Evolutionary conservation across 2,113 vertebrate species (phyloP).

Genomic region (Silurus glanis): DNA sequence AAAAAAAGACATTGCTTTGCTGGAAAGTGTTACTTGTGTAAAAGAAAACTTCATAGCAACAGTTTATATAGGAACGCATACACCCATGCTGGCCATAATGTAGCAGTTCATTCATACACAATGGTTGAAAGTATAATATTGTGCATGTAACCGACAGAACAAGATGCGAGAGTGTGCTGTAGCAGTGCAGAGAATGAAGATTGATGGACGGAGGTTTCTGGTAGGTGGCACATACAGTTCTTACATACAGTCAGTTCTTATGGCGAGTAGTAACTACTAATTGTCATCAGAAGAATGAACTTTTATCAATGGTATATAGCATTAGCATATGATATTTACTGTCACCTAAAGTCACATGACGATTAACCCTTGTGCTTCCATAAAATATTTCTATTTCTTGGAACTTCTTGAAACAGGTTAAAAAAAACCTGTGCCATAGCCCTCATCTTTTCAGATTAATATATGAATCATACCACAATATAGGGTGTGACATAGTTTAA

Average conservation of each 20-base stretch:
- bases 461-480: not conserved
- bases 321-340: not conserved
- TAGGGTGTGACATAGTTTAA: not conserved
- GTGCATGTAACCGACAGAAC: constrained; percentile 63
- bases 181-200: constrained; percentile 66
- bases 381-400: not conserved
- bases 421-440: not conserved
- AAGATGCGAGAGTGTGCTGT: constrained; percentile 75
- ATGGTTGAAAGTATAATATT: not conserved
- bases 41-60: not conserved
- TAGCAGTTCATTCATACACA: not conserved
- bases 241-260: not conserved
- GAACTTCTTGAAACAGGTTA: not conserved
- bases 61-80: not conserved
- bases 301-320: too few species aligned
- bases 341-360: not conserved
- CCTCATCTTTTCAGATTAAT: not conserved
- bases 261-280: not conserved
- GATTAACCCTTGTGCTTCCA: not conserved
- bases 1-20: not conserved
- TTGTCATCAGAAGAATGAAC: too few species aligned
- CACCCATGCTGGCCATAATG: not conserved
- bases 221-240: constrained; percentile 65
- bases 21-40: not conserved
- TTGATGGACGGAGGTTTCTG: constrained; percentile 76